These are phyloP conservation scores for Stigmatopora nigra DNA, from an alignment of 2,113 vertebrate species.

Conservation along the genomic window DNA sequence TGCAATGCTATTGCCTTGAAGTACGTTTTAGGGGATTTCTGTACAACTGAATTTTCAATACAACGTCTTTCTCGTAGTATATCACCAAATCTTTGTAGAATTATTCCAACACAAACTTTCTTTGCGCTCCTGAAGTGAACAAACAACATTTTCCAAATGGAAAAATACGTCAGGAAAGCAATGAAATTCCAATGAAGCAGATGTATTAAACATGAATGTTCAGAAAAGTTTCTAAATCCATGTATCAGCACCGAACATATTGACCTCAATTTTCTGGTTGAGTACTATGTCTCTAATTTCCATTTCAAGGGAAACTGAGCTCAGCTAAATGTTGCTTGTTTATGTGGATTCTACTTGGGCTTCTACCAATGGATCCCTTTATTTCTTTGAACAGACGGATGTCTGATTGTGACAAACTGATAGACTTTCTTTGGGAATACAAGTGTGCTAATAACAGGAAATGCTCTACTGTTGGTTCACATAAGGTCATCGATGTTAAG, in stretches of 20 bases:
- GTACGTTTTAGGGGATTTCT: neutral
- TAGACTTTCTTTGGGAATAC: constrained; percentile 70
- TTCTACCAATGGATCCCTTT: constrained; percentile 57
- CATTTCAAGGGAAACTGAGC: constrained; percentile 63
- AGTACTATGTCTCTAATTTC: constrained; percentile 53
- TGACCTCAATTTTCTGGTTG: constrained; percentile 56
- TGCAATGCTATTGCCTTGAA: neutral
- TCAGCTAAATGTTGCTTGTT: constrained; percentile 70
- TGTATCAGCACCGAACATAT: constrained; percentile 45
- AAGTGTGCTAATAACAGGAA: constrained; percentile 72
- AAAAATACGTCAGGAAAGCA: constrained; percentile 49
- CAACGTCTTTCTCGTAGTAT: neutral
- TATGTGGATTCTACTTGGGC: constrained; percentile 59
- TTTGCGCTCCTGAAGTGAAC: constrained; percentile 7
- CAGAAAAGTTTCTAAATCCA: constrained; percentile 34
- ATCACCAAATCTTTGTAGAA: neutral
- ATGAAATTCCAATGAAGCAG: constrained; percentile 38
- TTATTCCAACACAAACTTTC: constrained; percentile 4
- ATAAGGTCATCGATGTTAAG: constrained; percentile 66
- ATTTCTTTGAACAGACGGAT: constrained; percentile 70
- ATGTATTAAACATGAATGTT: constrained; percentile 36
- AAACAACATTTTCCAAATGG: constrained; percentile 30
- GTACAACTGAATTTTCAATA: neutral
- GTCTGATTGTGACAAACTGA: constrained; percentile 71
- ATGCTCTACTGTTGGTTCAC: constrained; percentile 69